These are phyloP conservation scores for Metellina segmentata DNA, from an alignment of 2,888 invertebrate species.

Conservation along the genomic window DNA sequence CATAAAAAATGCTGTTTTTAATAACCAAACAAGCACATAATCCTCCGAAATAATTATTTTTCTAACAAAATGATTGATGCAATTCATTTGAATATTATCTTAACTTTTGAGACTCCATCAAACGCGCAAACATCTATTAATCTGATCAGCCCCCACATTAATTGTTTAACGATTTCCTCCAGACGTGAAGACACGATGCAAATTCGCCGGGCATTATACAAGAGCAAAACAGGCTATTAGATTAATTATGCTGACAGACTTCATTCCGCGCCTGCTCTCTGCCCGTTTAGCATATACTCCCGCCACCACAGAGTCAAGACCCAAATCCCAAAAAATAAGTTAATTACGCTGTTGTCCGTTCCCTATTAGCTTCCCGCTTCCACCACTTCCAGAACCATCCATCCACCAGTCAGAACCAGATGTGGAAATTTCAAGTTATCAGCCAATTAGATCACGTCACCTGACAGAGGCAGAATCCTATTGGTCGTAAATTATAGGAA, in stretches of 20 bases:
- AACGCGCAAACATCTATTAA: constrained; percentile 5
- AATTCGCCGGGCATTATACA: constrained; percentile 20
- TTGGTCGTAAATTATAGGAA: constrained; percentile 52
- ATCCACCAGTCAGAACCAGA: constrained; percentile 35
- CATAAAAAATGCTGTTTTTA: no score
- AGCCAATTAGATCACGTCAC: constrained; percentile 67
- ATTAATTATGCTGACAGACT: constrained; percentile 51
- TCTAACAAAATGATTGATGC: no score
- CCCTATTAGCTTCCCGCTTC: constrained; percentile 41
- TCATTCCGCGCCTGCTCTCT: constrained; percentile 14
- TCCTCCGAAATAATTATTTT: no score
- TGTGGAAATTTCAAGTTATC: constrained; percentile 61
- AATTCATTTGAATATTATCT: background rate
- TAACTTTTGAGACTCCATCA: background rate
- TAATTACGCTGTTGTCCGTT: constrained; percentile 34
- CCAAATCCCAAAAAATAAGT: constrained; percentile 59
- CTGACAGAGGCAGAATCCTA: constrained; percentile 54
- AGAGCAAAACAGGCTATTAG: constrained; percentile 19
- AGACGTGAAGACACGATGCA: background rate
- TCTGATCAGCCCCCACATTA: background rate
- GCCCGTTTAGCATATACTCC: constrained; percentile 28
- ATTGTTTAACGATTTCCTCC: constrained; percentile 17
- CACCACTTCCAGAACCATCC: constrained; percentile 19
- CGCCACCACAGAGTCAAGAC: constrained; percentile 18
- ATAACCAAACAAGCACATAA: no score